Evolutionary conservation across 2,113 vertebrate genomes (phyloP), one percentile per base, ranked within the genome.

Genomic region (Benitochromis conjunctus): DNA sequence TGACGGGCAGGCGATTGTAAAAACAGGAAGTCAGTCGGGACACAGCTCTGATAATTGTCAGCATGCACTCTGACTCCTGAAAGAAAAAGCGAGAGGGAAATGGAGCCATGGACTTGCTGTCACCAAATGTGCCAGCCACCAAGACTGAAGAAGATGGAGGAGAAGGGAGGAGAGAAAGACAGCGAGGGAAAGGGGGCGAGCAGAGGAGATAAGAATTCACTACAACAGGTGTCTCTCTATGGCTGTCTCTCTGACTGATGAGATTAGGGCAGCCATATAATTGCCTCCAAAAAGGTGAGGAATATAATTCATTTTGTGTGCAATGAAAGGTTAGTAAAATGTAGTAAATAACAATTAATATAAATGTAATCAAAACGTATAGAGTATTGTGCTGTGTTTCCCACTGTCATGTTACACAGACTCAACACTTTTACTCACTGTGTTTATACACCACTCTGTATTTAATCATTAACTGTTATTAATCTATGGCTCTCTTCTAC

Each of bases 101-200:
- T 55, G 81, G 88, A 92, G 91, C 90, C 92, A 92, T 88, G 91
- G 94, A 89, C 91, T 92, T 57, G 57, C 90, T 94, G 94, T 95
- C 94, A 95, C 82, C 24, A 58, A 62, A 89, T 36, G 80, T 93
- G 95, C 95, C 95, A 94, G 91, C 91, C 92, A 85, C 87, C 91
- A 81, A 91, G 90, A 79, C 90, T 95, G 95, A 96, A 88, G 94
- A 96, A 96, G 96, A 96, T 95, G 91, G 95, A 96, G 91, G 90
- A 94, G 87, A 83, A 82, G 80, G 76, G 82, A 78, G 53, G 53
- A 85, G 80, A 86, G 88, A 79, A 83, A 90, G 89, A 91, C 79
- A 41, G 85, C 69, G 82, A 88, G 83, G 64, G 80, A 87, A 57
- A 83, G 77, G 85, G 83, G 87, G 78, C 6, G 14, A 88, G 91